Evolutionary conservation across 2,113 vertebrate species (phyloP), one percentile per base, ranked within the genome.

Genomic region (Prionailurus viverrinus): DNA sequence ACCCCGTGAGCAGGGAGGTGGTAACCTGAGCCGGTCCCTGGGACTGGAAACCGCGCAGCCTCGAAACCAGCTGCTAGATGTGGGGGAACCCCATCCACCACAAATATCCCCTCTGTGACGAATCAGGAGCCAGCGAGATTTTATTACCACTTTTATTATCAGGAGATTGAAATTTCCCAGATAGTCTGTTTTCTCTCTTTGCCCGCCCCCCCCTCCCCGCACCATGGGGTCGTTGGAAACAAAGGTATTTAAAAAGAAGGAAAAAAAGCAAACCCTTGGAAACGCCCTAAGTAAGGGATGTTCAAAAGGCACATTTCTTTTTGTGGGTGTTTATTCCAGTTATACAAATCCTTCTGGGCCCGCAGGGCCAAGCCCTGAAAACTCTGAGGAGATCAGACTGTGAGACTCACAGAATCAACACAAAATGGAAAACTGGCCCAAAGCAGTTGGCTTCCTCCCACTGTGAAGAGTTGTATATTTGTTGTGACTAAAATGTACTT

Each of bases 81-180:
- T 69, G n/a, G 51, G 86, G 74, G 76, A 87, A 82, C 63, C 92
- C 88, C 82, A 33, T 41, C n/a, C 58, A 74, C 68, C 73, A 25
- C 84, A 93, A 92, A 89, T 69, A 86, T 41, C n/a, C 41, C 82
- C 31, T 96, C 61, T 87, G 80, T 8, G 14, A 95, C 85, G 83
- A 41, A 71, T 66, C 92, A 9, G 69, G 88, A 96, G 68, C 53
- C 13, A 0, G 55, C 0, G 39, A 94, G 84, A 92, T 89, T 97
- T 97, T 97, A 97, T 94, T 97, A 96, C 63, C 86, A 31, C 83
- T 96, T 95, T 97, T 94, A 97, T 96, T 92, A 92, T 87, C 92
- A 78, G 80, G 80, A 36, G 58, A 58, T 96, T 96, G 92, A 96
- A 88, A 84, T 97, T 96, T 87, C 76, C 90, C 97, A 88, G 48